A percentile compares a stretch with the other conserved stretches of the same genome.
phyloP scores from a whole-genome alignment of 2,797 vertebrate species.

The Emydoidea blandingii region DNA sequence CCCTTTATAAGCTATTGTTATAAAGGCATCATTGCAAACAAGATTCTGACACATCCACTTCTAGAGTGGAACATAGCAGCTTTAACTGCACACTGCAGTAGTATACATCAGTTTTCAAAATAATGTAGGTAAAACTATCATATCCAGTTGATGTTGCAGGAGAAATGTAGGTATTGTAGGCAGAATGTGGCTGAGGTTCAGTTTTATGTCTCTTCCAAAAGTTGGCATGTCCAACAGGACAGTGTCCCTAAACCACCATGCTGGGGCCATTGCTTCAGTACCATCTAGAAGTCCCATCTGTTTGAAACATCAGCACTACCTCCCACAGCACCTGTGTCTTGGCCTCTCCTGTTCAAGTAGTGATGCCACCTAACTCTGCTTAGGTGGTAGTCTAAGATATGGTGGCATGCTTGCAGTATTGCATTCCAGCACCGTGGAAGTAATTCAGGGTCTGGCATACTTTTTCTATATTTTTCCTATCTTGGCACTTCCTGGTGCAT shows the following conservation, averaged over 20 bases:
- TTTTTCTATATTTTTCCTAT: not conserved
- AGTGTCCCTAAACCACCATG: not conserved
- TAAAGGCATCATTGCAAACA: not conserved
- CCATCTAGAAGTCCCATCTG: not conserved
- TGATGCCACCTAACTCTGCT: not conserved
- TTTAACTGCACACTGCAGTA: not conserved
- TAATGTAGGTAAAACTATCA: not conserved
- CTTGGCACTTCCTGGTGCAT: not conserved
- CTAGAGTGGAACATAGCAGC: not conserved
- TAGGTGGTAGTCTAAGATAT: constrained; percentile 10
- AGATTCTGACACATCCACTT: not conserved
- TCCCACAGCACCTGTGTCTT: not conserved
- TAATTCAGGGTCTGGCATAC: constrained; percentile 35
- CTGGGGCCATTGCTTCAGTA: not conserved
- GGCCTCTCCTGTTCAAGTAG: not conserved
- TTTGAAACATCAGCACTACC: not conserved
- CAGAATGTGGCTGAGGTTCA: not conserved
- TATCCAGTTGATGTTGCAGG: not conserved
- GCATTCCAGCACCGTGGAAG: constrained; percentile 34
- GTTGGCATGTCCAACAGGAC: not conserved
- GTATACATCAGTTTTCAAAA: not conserved
- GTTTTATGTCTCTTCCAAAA: not conserved
- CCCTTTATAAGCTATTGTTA: not conserved
- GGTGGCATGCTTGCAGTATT: constrained; percentile 23
- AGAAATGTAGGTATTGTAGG: not conserved